These are phyloP conservation scores for Drosophila asahinai DNA, from an alignment of 1,140 invertebrate species.

Conservation along the genomic window DNA sequence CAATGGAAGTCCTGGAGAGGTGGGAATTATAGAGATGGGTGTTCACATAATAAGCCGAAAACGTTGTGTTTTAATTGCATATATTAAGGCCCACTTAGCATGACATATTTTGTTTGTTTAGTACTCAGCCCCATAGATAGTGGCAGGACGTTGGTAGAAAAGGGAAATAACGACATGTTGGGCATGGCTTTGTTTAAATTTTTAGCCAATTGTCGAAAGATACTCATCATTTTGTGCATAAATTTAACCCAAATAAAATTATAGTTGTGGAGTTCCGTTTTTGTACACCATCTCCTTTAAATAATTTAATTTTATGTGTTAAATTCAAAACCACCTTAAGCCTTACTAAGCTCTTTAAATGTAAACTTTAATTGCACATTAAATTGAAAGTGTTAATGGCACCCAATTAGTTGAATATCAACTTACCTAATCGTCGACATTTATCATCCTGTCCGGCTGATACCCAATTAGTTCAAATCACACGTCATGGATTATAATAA, in stretches of 20 bases:
- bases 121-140: not conserved
- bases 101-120: constrained; percentile 62
- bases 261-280: too few species aligned
- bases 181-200: not conserved
- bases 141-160: not conserved
- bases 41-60: constrained; percentile 43
- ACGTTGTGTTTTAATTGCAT: constrained; percentile 66
- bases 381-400: not conserved
- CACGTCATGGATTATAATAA: not conserved
- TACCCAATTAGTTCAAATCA: constrained; percentile 12
- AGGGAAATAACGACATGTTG: not conserved
- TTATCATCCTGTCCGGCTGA: constrained; percentile 1
- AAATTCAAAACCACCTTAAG: too few species aligned
- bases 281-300: not conserved
- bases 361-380: not conserved
- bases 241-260: too few species aligned
- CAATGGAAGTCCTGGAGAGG: not conserved
- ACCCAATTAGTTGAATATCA: constrained; percentile 7
- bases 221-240: not conserved
- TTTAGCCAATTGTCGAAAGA: not conserved
- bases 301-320: not conserved
- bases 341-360: not conserved
- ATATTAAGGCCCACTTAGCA: constrained; percentile 64
- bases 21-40: constrained; percentile 8
- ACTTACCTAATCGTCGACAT: constrained; percentile 1